phyloP scores from a whole-genome alignment of 2,113 vertebrate genomes.

The Dromas ardeola region DNA sequence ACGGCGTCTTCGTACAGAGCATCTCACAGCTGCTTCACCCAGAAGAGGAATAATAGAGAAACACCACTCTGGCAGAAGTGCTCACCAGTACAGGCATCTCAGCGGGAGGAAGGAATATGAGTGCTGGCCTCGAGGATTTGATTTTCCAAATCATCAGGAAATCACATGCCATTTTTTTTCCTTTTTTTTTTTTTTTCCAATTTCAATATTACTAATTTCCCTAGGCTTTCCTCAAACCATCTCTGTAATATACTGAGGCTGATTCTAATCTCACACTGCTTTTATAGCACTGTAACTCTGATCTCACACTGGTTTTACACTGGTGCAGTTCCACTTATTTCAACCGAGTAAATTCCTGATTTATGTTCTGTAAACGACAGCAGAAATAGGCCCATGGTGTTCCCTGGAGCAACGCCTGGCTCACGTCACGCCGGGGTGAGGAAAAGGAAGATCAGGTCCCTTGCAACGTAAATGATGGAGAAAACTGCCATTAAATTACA shows the following conservation, averaged over 20 bases:
- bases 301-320: constrained; percentile 62
- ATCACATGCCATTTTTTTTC: not conserved
- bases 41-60: not conserved
- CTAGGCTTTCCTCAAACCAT: not conserved
- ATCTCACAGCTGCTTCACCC: not conserved
- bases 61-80: not conserved
- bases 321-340: constrained; percentile 40
- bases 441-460: not conserved
- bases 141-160: constrained; percentile 40
- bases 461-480: not conserved
- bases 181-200: not conserved
- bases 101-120: not conserved
- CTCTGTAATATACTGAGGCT: not conserved
- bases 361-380: not conserved
- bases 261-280: constrained; percentile 38
- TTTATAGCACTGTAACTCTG: constrained; percentile 60
- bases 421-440: not conserved
- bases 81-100: not conserved
- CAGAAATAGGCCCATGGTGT: not conserved
- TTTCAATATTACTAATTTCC: constrained; percentile 8
- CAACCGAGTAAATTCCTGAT: constrained; percentile 51
- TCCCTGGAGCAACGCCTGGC: not conserved
- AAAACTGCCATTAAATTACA: not conserved
- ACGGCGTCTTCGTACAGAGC: not conserved
- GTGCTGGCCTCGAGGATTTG: constrained; percentile 10